Evolutionary conservation across 2,113 vertebrate genomes (phyloP), one percentile per base, ranked within the genome.

Genomic region (Channa maculata): DNA sequence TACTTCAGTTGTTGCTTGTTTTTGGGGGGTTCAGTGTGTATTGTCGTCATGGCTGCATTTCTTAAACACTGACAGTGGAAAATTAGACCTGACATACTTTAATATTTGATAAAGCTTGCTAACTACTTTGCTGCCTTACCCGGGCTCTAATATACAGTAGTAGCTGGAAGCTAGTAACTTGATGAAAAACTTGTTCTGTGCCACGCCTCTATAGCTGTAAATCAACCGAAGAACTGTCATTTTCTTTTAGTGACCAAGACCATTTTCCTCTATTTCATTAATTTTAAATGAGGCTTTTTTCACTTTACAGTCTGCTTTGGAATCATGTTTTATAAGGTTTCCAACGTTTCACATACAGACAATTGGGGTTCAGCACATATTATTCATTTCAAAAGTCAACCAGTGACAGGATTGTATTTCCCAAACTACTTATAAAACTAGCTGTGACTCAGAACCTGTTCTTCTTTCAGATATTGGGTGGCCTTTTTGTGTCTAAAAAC

Each of bases 231-330:
- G 71, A 68, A 53, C 66, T 88, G 85, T 82, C 84, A 82, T 87
- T 78, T 86, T 34, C 78, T 79, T 91, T 87, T 84, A 90, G 83
- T 80, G 80, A 80, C 78, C 71, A 3, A 60, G 73, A 62, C 75
- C 80, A 83, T 90, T 89, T 83, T 80, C 65, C 48, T 78, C 75
- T 34, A 7, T 88, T 86, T 88, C 90, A 92, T 92, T 82, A 5
- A 93, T 92, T 90, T 87, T 89, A 86, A 87, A 92, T 91, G 77
- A 92, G 70, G 58, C 71, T 61, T 84, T 77, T 66, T 86, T 85
- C 83, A 71, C 79, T 84, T 76, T 72, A 77, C 34, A 70, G 86
- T 10, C 63, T 72, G 71, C 83, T 83, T 34, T 78, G 78, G 81
- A 82, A 54, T 74, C 13, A 4, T 87, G 67, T 82, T 84, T 80